phyloP scores from a whole-genome alignment of 64 coral and sea anemone genomes.

The Trachythela sp. region DNA sequence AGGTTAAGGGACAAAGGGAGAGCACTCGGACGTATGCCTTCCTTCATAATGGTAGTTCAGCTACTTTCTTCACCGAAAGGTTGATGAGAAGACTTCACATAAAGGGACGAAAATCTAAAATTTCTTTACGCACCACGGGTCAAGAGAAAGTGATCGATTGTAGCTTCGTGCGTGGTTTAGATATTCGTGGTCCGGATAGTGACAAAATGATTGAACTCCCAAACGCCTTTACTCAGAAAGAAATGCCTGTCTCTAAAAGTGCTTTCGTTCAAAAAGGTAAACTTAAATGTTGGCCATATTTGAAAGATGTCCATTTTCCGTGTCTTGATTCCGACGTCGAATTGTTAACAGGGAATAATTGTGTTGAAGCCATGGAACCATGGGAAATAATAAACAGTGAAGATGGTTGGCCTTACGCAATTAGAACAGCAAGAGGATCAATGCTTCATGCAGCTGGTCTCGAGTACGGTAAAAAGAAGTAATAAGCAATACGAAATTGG shows the following conservation, averaged over 20 bases:
- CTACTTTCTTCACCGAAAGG: background rate
- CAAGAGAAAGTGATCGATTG: background rate
- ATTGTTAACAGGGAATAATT: background rate
- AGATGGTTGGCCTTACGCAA: background rate
- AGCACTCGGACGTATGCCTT: background rate
- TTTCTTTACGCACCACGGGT: background rate
- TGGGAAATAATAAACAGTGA: background rate
- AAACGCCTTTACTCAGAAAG: background rate
- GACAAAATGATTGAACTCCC: background rate
- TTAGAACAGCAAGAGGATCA: background rate
- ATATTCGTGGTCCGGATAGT: background rate
- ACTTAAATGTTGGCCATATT: background rate
- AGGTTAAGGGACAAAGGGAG: background rate
- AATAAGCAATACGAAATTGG: background rate
- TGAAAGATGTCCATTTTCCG: background rate
- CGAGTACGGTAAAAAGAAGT: background rate
- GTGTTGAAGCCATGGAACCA: background rate
- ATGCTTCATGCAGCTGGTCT: background rate
- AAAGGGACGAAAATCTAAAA: background rate
- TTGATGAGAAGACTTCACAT: background rate
- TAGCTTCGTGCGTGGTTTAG: background rate
- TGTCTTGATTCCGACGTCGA: background rate
- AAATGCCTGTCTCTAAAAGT: background rate
- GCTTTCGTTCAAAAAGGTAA: background rate
- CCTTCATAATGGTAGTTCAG: background rate